phyloP scores from a whole-genome alignment of 2,797 vertebrate genomes.

The Cetoscarus ocellatus region DNA sequence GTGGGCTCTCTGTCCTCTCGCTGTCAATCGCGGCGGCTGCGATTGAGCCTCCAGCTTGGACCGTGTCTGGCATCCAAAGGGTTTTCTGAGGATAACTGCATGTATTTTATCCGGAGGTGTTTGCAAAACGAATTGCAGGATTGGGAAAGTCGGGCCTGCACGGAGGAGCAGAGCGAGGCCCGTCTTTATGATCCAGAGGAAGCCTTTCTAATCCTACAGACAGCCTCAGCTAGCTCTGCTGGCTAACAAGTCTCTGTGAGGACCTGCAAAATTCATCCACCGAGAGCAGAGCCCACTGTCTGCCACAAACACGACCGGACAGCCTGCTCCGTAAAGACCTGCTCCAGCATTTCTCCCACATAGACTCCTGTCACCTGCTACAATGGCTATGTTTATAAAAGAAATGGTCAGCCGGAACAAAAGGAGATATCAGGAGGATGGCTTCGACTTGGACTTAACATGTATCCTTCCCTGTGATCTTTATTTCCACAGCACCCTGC shows the following conservation, averaged over 20 bases:
- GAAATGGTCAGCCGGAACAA: conserved; percentile 99
- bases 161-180: conserved; percentile 84
- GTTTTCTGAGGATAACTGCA: conserved; percentile 75
- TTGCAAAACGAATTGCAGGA: conserved; percentile 79
- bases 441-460: conserved; percentile 99
- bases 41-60: conserved; percentile 81
- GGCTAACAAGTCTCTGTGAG: conserved; percentile 66
- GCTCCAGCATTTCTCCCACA: conserved; percentile 61
- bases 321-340: conserved; percentile 42
- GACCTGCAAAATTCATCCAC: conserved; percentile 61
- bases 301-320: conserved; percentile 46
- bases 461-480: conserved; percentile 89
- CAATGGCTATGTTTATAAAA: conserved; percentile 99
- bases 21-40: conserved; percentile 84
- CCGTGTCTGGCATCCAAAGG: conserved; percentile 68
- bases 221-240: conserved; percentile 68
- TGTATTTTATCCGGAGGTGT: conserved; percentile 75
- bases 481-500: not conserved
- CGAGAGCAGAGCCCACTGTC: conserved; percentile 55
- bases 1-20: conserved; percentile 83
- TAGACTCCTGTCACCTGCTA: conserved; percentile 80
- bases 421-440: conserved; percentile 99
- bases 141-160: conserved; percentile 85
- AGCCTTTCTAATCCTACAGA: conserved; percentile 84
- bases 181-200: conserved; percentile 85